Conservation (phyloP, 2,888 invertebrate species). For the Drosophila hawaiiensis region DNA sequence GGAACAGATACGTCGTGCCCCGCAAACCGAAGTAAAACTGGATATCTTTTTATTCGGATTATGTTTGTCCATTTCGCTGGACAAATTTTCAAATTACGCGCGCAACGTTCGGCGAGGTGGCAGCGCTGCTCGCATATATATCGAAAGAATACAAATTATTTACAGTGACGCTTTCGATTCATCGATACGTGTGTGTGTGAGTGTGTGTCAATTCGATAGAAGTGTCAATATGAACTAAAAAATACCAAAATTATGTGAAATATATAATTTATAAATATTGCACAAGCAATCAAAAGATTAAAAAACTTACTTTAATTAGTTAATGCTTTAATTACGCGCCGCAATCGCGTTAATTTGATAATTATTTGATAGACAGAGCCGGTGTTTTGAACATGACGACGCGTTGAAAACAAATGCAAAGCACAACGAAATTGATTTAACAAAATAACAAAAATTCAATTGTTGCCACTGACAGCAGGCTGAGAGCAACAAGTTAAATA, state of each 20-base stretch:
- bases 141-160: constrained; percentile 38
- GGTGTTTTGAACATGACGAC: constrained; percentile 50
- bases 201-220: constrained; percentile 41
- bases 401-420: constrained; percentile 61
- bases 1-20: constrained; percentile 71
- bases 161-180: constrained; percentile 42
- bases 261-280: constrained; percentile 29
- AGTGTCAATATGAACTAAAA: constrained; percentile 37
- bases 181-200: constrained; percentile 37
- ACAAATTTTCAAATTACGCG: constrained; percentile 44
- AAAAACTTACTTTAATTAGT: constrained; percentile 30
- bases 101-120: constrained; percentile 28
- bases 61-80: constrained; percentile 44
- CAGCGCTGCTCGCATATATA: constrained; percentile 36
- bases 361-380: constrained; percentile 24
- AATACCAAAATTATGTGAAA: constrained; percentile 19
- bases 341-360: constrained; percentile 35
- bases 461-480: constrained; percentile 68
- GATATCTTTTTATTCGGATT: constrained; percentile 70
- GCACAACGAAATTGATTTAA: constrained; percentile 54
- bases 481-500: constrained; percentile 65
- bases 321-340: constrained; percentile 35
- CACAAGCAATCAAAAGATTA: constrained; percentile 37
- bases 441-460: constrained; percentile 37
- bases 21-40: constrained; percentile 69